Percentiles rank a stretch among this genome's conserved stretches.
phyloP scores from a whole-genome alignment of 2,888 invertebrate species.

The Eurois occulta region DNA sequence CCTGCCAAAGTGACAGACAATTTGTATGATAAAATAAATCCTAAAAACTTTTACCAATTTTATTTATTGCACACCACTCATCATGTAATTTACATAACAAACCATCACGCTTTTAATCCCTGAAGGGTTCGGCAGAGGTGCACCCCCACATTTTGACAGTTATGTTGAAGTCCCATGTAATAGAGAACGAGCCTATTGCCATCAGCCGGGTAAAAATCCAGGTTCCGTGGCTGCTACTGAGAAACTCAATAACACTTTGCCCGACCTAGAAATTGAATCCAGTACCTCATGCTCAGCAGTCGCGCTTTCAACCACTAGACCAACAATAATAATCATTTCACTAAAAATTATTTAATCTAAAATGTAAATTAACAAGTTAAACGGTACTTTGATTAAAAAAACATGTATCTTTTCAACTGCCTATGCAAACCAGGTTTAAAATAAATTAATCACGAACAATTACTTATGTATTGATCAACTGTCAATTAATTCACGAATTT shows the following conservation, averaged over 20 bases:
- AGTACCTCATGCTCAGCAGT: background rate
- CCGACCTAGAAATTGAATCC: background rate
- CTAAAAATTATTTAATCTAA: background rate
- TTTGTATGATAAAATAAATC: background rate
- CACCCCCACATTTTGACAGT: background rate
- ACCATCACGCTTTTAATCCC: background rate
- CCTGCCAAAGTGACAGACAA: too few species aligned
- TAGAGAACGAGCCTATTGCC: background rate
- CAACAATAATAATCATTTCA: background rate
- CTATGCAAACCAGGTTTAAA: background rate
- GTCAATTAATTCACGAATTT: slow-evolving; percentile 49
- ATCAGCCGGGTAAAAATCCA: background rate
- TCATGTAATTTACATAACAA: background rate
- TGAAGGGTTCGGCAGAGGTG: background rate
- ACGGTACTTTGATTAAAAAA: background rate
- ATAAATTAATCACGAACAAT: slow-evolving; percentile 24
- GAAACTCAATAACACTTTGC: background rate
- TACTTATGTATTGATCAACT: slow-evolving; percentile 8
- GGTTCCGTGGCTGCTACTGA: background rate
- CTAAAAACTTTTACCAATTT: too few species aligned
- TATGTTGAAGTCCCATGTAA: background rate
- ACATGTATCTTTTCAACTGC: background rate
- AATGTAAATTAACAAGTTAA: background rate
- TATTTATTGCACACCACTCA: too few species aligned
- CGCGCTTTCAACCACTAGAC: background rate